Evolutionary conservation across 2,888 invertebrate genomes (phyloP).

Genomic region (Sceliomorpha sp.): DNA sequence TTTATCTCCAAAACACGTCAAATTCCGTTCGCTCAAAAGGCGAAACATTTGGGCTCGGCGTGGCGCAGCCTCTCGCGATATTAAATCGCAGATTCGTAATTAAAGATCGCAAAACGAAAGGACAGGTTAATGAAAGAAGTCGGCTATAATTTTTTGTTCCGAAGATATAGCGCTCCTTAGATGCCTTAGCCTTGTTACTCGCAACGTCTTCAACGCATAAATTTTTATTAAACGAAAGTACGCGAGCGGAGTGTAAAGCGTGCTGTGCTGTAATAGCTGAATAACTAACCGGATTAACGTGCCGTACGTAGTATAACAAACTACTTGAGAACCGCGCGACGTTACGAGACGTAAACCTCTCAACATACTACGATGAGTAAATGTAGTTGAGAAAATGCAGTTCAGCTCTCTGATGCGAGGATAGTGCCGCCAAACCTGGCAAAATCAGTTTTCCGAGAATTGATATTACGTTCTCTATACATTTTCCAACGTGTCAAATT

Average conservation of each 20-base stretch:
- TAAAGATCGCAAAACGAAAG: neutral
- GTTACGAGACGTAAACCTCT: slow-evolving; percentile 45
- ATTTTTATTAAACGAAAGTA: slow-evolving; percentile 49
- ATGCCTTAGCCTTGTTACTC: slow-evolving; percentile 17
- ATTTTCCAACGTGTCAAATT: neutral
- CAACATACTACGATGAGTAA: slow-evolving; percentile 45
- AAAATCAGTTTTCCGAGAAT: slow-evolving; percentile 19
- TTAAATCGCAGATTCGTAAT: neutral
- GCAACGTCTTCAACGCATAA: slow-evolving; percentile 43
- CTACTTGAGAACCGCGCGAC: slow-evolving; percentile 27
- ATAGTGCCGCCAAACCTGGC: no score
- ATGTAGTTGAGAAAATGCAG: slow-evolving; percentile 26
- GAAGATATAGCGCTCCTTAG: slow-evolving; percentile 5
- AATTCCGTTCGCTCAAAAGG: no score
- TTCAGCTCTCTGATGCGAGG: no score
- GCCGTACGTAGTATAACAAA: slow-evolving; percentile 43
- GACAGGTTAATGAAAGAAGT: neutral
- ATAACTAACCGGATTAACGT: slow-evolving; percentile 51
- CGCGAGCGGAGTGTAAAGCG: slow-evolving; percentile 32
- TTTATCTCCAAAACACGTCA: no score
- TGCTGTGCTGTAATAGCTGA: slow-evolving; percentile 39
- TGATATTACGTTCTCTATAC: slow-evolving; percentile 9
- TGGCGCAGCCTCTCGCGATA: no score
- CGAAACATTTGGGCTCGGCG: no score
- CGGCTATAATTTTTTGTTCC: slow-evolving; percentile 6